Conservation (phyloP, 2,888 invertebrate species). For the Gymnoscelis rufifasciata region DNA sequence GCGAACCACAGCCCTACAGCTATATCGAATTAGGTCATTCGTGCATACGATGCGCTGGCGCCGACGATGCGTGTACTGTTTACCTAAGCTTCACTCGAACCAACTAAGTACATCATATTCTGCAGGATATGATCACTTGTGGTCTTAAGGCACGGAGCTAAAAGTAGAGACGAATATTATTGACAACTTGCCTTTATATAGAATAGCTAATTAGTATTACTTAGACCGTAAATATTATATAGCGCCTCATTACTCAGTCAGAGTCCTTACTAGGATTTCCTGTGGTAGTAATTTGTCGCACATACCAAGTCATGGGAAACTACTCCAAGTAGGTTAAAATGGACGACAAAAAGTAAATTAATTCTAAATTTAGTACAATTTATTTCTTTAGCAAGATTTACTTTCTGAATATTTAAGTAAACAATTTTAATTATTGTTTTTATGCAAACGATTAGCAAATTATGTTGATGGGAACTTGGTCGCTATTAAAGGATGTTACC, state of each 20-base stretch:
- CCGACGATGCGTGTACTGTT: constrained; percentile 53
- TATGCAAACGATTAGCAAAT: neutral
- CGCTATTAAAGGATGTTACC: neutral
- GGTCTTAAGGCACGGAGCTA: constrained; percentile 21
- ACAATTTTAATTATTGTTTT: neutral
- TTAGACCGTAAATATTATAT: constrained; percentile 3
- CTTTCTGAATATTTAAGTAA: too few relatives aligned
- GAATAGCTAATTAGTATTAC: constrained; percentile 11
- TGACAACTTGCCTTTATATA: constrained; percentile 9
- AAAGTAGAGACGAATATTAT: constrained; percentile 19
- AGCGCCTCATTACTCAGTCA: constrained; percentile 10
- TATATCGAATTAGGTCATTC: constrained; percentile 50
- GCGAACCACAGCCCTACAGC: constrained; percentile 23
- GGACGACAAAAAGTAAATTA: neutral
- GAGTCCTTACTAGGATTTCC: constrained; percentile 8
- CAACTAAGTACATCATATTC: constrained; percentile 4
- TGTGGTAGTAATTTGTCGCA: constrained; percentile 8
- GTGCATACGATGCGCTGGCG: constrained; percentile 56
- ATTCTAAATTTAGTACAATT: neutral
- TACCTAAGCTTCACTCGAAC: constrained; percentile 36
- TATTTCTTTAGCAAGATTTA: too few relatives aligned
- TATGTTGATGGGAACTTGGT: neutral
- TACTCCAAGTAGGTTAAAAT: neutral
- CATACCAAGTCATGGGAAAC: constrained; percentile 6
- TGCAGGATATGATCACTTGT: constrained; percentile 32